phyloP scores from a whole-genome alignment of 2,113 vertebrate genomes.

The Phasianus colchicus region DNA sequence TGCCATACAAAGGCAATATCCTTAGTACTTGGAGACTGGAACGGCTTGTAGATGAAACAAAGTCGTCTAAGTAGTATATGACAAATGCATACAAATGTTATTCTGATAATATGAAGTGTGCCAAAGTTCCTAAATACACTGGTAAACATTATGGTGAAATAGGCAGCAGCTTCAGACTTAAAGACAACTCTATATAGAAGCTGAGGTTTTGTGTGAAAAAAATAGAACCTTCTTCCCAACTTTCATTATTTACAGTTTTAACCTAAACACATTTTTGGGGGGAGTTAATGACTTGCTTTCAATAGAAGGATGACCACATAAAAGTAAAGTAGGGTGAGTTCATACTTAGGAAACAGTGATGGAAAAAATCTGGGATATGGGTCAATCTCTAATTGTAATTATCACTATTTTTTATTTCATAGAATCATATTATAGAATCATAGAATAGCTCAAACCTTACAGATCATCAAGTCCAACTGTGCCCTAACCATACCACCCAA shows the following conservation, averaged over 20 bases:
- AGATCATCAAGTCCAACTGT: too few relatives aligned
- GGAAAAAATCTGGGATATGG: neutral
- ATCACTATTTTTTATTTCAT: neutral
- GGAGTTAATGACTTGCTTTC: neutral
- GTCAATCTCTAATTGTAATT: neutral
- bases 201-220: neutral
- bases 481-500: too few relatives aligned
- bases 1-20: neutral
- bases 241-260: neutral
- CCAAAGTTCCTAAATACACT: neutral
- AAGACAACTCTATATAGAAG: neutral
- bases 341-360: neutral
- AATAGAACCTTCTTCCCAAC: neutral
- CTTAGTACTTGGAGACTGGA: neutral
- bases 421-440: too few relatives aligned
- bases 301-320: neutral
- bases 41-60: neutral
- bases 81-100: neutral
- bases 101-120: neutral
- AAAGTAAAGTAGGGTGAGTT: neutral
- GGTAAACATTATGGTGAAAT: neutral
- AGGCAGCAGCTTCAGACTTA: neutral
- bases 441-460: too few relatives aligned
- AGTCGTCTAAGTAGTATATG: neutral
- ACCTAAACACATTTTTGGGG: neutral